Evolutionary conservation across 2,113 vertebrate genomes (phyloP).

Genomic region (Alethe diademata): DNA sequence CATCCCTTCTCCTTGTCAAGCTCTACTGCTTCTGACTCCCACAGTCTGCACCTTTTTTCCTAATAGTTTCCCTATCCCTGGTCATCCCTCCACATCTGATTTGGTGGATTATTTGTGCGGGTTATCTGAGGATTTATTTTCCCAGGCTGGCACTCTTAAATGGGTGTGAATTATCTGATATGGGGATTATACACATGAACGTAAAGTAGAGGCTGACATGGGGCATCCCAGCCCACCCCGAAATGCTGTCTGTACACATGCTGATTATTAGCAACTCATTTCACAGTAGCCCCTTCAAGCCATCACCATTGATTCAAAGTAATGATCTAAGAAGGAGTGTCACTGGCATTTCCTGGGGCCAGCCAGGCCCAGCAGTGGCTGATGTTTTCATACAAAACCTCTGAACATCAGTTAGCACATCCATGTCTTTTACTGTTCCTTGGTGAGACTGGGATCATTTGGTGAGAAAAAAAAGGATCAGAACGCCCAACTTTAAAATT

Average conservation of each 20-base stretch:
- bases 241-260: neutral
- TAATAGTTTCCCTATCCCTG: neutral
- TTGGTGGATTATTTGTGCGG: neutral
- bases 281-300: neutral
- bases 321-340: conserved; percentile 4
- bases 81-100: conserved; percentile 18
- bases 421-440: neutral
- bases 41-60: neutral
- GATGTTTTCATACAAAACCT: neutral
- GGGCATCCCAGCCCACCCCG: neutral
- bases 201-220: neutral
- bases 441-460: neutral
- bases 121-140: conserved; percentile 63
- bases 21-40: conserved; percentile 1
- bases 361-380: neutral
- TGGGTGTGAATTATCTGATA: conserved; percentile 58
- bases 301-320: neutral
- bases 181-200: conserved; percentile 30
- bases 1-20: neutral
- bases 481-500: neutral
- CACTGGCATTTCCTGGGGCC: neutral
- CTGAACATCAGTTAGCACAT: neutral
- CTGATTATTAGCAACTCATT: conserved; percentile 28
- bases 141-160: conserved; percentile 35
- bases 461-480: neutral